Percentiles rank a stretch among this genome's conserved stretches.
Evolutionary conservation across 2,888 invertebrate genomes (phyloP).

Genomic region (Resseliella maxima): DNA sequence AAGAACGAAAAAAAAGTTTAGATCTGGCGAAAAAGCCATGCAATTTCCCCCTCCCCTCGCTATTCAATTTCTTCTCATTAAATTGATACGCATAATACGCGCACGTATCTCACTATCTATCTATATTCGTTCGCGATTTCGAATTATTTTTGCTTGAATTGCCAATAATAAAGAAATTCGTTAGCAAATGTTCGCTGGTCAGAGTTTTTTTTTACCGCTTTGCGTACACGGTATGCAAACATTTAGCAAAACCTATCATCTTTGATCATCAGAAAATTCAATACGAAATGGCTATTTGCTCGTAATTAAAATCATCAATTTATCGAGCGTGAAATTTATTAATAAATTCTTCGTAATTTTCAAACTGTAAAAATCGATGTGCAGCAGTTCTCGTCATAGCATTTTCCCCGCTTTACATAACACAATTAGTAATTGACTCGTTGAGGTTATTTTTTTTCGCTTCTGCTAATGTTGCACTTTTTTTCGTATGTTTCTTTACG

Average conservation of each 20-base stretch:
- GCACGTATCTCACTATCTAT: neutral
- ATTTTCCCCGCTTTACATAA: slow-evolving; percentile 26
- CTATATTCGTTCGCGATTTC: neutral
- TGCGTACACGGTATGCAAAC: slow-evolving; percentile 53
- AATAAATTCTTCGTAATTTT: slow-evolving; percentile 50
- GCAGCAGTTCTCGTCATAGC: slow-evolving; percentile 6
- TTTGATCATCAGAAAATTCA: neutral
- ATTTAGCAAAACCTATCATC: neutral
- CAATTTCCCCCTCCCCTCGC: neutral
- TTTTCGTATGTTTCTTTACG: neutral
- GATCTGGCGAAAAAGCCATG: neutral
- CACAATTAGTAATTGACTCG: slow-evolving; percentile 17
- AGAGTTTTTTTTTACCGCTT: neutral
- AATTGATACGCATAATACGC: slow-evolving; percentile 40
- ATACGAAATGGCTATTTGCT: slow-evolving; percentile 41
- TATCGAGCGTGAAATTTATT: slow-evolving; percentile 48
- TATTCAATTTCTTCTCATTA: slow-evolving; percentile 42
- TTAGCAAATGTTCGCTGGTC: neutral
- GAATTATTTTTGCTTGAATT: neutral
- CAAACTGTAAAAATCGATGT: slow-evolving; percentile 37
- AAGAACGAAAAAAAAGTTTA: neutral
- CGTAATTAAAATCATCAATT: slow-evolving; percentile 37
- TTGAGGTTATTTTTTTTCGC: neutral
- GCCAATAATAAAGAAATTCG: too few species aligned
- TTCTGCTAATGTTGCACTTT: neutral